Base-by-base conservation (phyloP, 2,888 invertebrate species). In the Phania funesta region DNA sequence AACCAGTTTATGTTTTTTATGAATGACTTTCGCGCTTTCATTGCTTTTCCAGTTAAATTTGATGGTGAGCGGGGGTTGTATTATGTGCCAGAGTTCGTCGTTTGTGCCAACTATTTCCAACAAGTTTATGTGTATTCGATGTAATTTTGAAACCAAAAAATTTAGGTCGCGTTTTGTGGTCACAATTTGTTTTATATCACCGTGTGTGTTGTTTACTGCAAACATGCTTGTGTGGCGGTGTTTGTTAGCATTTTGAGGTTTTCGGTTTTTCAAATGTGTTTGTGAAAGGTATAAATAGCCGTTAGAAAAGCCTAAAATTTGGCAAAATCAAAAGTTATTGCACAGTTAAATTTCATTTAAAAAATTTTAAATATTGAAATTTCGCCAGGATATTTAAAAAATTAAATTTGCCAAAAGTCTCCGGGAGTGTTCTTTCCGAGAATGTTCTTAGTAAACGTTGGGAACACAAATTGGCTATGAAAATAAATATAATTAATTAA, bases 121-220 rank as follows among this genome's bases (percentile, higher is more conserved):
- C 9, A 46, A 24, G 62, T 77, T 48, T 62, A 64, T 73, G 54
- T 56, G 75, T 64, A 58, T 68, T 26, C 35, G 48, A 54, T 77
- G 71, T 73, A 52, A 54, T 73, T 74, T 77, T 41, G 22, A 68
- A 73, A 35, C 73, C 73, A 74, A 77, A 58, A 77, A 58, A 82
- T 78, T 74, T 82, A 65, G 77, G 82, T 82, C 82, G 82, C 74
- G 68, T 78, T 78, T 68, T 82, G 77, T 82, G 82, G 82, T 82
- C 77, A 78, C 48, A 82, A 82, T 78, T 82, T 78, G 52, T 52
- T 64, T 56, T 64, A 38, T 70, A 62, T 18, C 22, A 41, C 26
- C 58, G n/a, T 22, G 24, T 46, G 48, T 71, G 22, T 20, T 35
- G 6, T 13, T 18, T 20, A 20, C 4, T 20, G 44, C 22, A 24